phyloP scores from a whole-genome alignment of 2,888 invertebrate species.

The Sipha maydis region DNA sequence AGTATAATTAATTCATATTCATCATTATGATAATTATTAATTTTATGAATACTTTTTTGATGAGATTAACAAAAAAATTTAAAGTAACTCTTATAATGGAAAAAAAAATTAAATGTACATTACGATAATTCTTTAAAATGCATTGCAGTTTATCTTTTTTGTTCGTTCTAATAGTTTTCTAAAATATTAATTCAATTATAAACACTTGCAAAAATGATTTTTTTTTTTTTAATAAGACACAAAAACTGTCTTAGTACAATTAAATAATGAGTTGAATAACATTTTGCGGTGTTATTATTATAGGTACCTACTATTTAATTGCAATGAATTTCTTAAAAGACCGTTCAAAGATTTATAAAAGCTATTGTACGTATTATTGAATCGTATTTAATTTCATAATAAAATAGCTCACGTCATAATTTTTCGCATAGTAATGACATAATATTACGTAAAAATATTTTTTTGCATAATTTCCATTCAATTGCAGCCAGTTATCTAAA shows the following conservation, averaged over 20 bases:
- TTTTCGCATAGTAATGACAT: slow-evolving; percentile 7
- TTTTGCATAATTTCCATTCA: slow-evolving; percentile 36
- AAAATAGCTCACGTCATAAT: slow-evolving; percentile 20
- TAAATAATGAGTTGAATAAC: neutral
- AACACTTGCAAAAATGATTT: no score
- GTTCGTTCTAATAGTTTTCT: no score
- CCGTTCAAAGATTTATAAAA: neutral
- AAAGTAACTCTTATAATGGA: no score
- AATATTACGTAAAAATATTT: slow-evolving; percentile 32
- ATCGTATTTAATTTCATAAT: slow-evolving; percentile 3
- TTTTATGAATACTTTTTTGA: no score
- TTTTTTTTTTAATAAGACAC: no score
- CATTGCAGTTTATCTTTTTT: no score
- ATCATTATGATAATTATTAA: no score
- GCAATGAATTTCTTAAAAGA: neutral
- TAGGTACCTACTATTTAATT: neutral
- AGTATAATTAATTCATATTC: no score
- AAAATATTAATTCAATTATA: no score
- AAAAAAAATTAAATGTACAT: no score
- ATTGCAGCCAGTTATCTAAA: neutral
- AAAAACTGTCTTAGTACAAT: neutral
- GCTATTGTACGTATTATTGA: neutral
- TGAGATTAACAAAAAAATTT: no score
- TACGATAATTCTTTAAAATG: no score
- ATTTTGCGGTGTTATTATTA: neutral